A percentile compares a stretch with the other conserved stretches of the same genome.
These are phyloP conservation scores for Antheraea yamamai DNA, from an alignment of 2,888 invertebrate genomes.

Conservation along the genomic window DNA sequence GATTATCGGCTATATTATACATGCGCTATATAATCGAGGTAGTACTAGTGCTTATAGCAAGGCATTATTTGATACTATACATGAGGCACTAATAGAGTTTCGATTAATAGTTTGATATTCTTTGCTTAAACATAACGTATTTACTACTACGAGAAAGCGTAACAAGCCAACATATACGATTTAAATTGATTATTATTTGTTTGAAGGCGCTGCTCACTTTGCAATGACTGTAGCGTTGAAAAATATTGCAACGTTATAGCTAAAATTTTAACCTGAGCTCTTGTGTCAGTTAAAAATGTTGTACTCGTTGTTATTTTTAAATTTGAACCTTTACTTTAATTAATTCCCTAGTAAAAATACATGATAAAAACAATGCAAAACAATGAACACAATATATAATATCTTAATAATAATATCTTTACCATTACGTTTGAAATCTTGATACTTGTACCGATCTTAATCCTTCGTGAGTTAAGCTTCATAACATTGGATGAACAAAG, in stretches of 20 bases:
- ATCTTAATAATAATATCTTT: neutral
- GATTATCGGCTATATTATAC: too few species aligned
- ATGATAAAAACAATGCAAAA: too few species aligned
- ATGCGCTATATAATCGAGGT: too few species aligned
- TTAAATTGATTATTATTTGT: neutral
- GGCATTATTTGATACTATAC: too few species aligned
- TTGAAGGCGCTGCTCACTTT: neutral
- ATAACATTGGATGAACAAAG: constrained; percentile 44
- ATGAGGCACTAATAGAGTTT: too few species aligned
- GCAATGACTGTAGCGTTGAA: neutral
- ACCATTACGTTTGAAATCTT: neutral
- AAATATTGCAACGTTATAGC: neutral
- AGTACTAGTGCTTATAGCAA: too few species aligned
- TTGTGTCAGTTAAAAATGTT: neutral
- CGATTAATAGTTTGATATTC: too few species aligned
- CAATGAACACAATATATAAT: too few species aligned
- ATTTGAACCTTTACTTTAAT: neutral
- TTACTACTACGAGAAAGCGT: too few species aligned
- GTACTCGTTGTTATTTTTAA: neutral
- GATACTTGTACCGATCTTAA: constrained; percentile 14
- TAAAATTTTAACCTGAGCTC: neutral
- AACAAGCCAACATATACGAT: too few species aligned
- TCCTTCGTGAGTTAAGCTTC: constrained; percentile 29
- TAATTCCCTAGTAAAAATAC: neutral
- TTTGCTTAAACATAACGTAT: too few species aligned